Base-by-base conservation (phyloP, 2,113 vertebrate species). In the Eptesicus fuscus region DNA sequence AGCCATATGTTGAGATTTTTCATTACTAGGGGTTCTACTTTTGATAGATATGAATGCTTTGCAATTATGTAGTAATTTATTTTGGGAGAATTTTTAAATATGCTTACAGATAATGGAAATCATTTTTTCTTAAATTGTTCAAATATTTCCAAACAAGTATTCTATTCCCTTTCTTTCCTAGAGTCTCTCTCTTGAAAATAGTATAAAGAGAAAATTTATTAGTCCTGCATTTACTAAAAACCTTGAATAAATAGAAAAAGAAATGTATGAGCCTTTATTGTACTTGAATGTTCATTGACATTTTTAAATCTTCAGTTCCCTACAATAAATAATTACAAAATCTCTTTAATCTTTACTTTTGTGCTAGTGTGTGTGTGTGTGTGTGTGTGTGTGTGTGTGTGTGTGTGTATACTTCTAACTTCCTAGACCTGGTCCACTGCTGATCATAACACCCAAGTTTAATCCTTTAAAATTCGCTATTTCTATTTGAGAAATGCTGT, bases 131-230 rank as follows among this genome's bases (percentile, higher is more conserved):
- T 40, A 73, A 63, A 40, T 73, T n/a, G 42, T 77, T 91, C 16
- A 71, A 85, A 65, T 95, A 83, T 96, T 94, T 93, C 25, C 8
- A 76, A 90, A 32, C 65, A 91, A 69, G 9, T 70, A 56, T 77
- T 91, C 13, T 78, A 30, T n/a, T 88, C 3, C 4, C 61, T 78
- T 87, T 90, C 35, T 90, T 92, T 77, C 20, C 22, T 59, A 37
- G 18, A 78, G 14, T 69, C 61, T 90, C 9, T 59, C 30, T 51
- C 44, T 91, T 82, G 9, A 83, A 93, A 87, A 84, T 3, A 91
- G n/a, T 63, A 44, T 70, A 53, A 93, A 65, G 17, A 83, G 2
- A 4, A 83, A 80, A 20, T 84, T 51, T 71, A 84, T 87, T 78
- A 88, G 37, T 91, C 25, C 30, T 79, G 10, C 1, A 20, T 91